Base-by-base conservation (phyloP, 1,140 invertebrate genomes). In the Monomorium pharaonis region DNA sequence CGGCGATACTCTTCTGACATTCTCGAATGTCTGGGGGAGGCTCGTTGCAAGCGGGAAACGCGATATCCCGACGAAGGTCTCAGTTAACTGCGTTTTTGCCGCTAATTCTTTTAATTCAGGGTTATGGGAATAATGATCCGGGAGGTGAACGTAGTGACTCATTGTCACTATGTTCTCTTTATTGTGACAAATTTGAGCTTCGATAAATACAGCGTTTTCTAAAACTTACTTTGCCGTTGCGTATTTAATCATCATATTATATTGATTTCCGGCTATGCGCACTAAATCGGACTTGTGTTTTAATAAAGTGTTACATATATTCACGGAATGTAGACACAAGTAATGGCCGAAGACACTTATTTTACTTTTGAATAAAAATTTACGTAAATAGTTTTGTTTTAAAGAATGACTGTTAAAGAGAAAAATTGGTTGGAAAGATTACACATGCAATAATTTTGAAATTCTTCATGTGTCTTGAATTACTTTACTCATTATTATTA, bases 41-140 rank as follows among this genome's bases (percentile, higher is more conserved):
- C 49, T 42, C 54, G 54, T 56, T 76, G 62, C 76, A 37, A 81
- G 80, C 85, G 58, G 58, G 90, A 91, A 90, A 92, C 72, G 12
- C 37, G 87, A 92, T 86, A 84, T 42, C 30, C 14, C 65, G 30
- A 83, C 84, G 87, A 92, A 92, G 91, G 91, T 87, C 85, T 86
- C 62, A 84, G 77, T 89, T 86, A 91, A 91, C 78, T 91, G 69
- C 74, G 84, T 87, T 87, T 85, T 83, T 81, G 33, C 83, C 63
- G 58, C 87, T 92, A 92, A 92, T 92, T 90, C 89, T 84, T 87
- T 67, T 92, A 92, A 92, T 92, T 92, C 91, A 92, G 84, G 91
- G 91, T 92, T 91, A 91, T 92, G 91, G 62, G 91, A 92, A 91
- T 84, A 12, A 86, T 87, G 47, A n/a, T 83, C 77, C 33, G 76